These are phyloP conservation scores for Trachelus tabidus DNA, from an alignment of 2,888 invertebrate species.

Conservation along the genomic window DNA sequence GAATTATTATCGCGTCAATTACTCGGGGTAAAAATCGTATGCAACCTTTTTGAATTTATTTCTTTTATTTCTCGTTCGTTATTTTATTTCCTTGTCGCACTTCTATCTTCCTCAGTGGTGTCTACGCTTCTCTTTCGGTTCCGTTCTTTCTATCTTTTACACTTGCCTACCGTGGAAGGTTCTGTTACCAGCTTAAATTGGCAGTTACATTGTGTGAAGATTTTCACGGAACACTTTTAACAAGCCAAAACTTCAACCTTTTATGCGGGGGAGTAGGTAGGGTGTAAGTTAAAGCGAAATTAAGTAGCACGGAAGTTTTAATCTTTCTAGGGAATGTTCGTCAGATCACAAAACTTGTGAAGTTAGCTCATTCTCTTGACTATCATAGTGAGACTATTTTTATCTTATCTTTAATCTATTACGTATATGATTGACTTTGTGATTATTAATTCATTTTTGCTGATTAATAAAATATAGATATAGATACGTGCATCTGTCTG, in stretches of 20 bases:
- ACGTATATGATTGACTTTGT: too few relatives aligned
- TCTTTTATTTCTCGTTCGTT: background rate
- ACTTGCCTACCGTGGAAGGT: slow-evolving; percentile 11
- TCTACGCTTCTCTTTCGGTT: slow-evolving; percentile 9
- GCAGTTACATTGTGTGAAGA: slow-evolving; percentile 37
- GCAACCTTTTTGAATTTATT: background rate
- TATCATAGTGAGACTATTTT: too few relatives aligned
- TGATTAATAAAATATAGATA: too few relatives aligned
- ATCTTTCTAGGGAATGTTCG: slow-evolving; percentile 46
- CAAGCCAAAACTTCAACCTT: slow-evolving; percentile 40
- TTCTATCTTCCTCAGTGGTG: slow-evolving; percentile 11
- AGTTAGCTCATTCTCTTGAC: background rate
- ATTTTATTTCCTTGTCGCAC: background rate
- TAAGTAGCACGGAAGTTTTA: slow-evolving; percentile 46
- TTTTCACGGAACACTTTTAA: slow-evolving; percentile 42
- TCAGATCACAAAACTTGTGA: slow-evolving; percentile 27
- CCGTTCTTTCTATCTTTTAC: slow-evolving; percentile 18
- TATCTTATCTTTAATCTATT: too few relatives aligned
- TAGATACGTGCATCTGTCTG: too few relatives aligned
- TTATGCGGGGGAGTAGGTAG: slow-evolving; percentile 22
- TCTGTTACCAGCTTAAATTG: slow-evolving; percentile 28
- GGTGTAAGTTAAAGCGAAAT: slow-evolving; percentile 18
- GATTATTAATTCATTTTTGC: too few relatives aligned
- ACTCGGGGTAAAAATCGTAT: background rate
- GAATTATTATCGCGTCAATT: background rate